phyloP scores from a whole-genome alignment of 2,888 invertebrate genomes.

The Malacosoma neustria region DNA sequence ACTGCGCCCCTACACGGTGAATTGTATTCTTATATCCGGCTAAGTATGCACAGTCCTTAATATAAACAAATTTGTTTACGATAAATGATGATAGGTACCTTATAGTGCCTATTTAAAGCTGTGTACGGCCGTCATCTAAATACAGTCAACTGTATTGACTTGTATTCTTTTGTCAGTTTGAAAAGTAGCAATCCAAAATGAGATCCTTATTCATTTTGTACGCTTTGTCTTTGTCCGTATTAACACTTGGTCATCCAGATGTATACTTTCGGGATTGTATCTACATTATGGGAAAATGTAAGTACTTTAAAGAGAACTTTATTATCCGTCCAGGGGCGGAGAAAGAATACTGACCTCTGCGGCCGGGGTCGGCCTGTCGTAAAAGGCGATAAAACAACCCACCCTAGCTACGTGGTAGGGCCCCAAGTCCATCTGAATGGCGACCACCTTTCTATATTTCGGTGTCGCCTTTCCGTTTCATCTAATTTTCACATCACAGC shows the following conservation, averaged over 20 bases:
- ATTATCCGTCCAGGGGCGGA: too few species aligned
- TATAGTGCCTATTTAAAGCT: not conserved
- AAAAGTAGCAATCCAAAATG: conserved; percentile 15
- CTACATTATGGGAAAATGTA: conserved; percentile 33
- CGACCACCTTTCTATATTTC: too few species aligned
- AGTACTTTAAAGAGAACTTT: conserved; percentile 23
- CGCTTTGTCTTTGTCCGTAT: conserved; percentile 16
- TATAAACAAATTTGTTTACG: not conserved
- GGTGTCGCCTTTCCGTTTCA: too few species aligned
- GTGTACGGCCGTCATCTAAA: not conserved
- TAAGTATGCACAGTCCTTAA: too few species aligned
- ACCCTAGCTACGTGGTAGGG: too few species aligned
- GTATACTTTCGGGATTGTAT: conserved; percentile 29
- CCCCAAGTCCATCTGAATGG: too few species aligned
- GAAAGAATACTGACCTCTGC: too few species aligned
- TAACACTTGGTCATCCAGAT: conserved; percentile 16
- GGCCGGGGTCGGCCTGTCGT: too few species aligned
- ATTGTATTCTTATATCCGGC: too few species aligned
- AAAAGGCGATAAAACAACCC: too few species aligned
- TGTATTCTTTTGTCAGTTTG: not conserved
- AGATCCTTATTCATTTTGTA: conserved; percentile 17
- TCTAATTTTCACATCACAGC: too few species aligned
- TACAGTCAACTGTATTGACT: not conserved
- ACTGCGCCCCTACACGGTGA: too few species aligned
- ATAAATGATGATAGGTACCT: not conserved